These are phyloP conservation scores for Stigmatopora argus DNA, from an alignment of 2,113 vertebrate species.

Conservation along the genomic window DNA sequence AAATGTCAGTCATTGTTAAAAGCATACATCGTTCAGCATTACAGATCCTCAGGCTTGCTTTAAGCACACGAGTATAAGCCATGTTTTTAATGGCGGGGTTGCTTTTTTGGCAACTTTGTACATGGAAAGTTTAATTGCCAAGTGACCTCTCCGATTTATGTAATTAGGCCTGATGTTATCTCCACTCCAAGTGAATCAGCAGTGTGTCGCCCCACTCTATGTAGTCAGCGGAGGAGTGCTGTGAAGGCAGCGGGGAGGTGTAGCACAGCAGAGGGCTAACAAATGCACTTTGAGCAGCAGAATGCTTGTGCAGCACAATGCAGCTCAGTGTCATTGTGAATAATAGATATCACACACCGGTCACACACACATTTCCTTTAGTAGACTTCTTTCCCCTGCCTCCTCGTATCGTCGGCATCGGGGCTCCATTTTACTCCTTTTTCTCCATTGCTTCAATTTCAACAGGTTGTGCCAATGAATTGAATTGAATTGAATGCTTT, in stretches of 20 bases:
- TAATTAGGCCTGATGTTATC: conserved; percentile 42
- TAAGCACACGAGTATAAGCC: not conserved
- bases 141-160: conserved; percentile 30
- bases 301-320: conserved; percentile 55
- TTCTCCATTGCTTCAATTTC: conserved; percentile 7
- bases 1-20: no score
- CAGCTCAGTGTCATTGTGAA: conserved; percentile 51
- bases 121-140: conserved; percentile 19
- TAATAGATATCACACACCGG: conserved; percentile 41
- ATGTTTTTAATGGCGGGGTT: conserved; percentile 1
- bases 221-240: conserved; percentile 24
- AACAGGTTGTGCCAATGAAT: conserved; percentile 2
- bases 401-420: conserved; percentile 19
- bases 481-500: no score
- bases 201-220: conserved; percentile 14
- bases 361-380: conserved; percentile 29
- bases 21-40: no score
- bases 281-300: conserved; percentile 37
- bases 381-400: conserved; percentile 28
- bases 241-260: conserved; percentile 36
- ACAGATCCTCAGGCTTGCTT: not conserved
- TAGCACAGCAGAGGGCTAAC: conserved; percentile 21
- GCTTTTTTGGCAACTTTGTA: conserved; percentile 4
- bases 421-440: conserved; percentile 37
- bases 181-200: conserved; percentile 18